These are phyloP conservation scores for Hipparchia semele DNA, from an alignment of 2,888 invertebrate species.

Conservation along the genomic window DNA sequence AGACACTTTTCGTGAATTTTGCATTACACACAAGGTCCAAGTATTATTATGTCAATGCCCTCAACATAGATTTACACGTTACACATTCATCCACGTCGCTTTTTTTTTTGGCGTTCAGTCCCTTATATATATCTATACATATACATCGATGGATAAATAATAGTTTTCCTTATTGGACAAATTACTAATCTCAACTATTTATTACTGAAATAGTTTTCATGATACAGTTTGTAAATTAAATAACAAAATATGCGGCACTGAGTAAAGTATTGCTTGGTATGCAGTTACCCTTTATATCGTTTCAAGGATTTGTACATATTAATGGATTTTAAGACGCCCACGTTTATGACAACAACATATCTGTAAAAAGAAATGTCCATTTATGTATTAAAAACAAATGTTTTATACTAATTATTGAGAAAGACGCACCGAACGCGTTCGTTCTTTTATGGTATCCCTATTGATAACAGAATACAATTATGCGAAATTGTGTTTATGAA, in stretches of 20 bases:
- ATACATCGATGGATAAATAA: background rate
- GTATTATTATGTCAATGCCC: too few species aligned
- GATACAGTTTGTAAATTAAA: background rate
- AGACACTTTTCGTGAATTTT: too few species aligned
- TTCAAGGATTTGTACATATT: constrained; percentile 21
- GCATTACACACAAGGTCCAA: too few species aligned
- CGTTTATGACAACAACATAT: background rate
- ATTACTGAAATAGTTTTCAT: background rate
- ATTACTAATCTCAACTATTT: background rate
- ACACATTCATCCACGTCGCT: too few species aligned
- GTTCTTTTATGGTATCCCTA: too few species aligned
- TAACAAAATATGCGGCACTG: background rate
- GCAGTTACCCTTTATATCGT: constrained; percentile 35
- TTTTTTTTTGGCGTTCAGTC: too few species aligned
- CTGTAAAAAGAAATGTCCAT: constrained; percentile 16
- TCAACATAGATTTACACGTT: too few species aligned
- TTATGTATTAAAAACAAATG: constrained; percentile 1
- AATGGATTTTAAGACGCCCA: constrained; percentile 3
- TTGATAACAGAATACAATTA: too few species aligned
- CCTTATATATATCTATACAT: too few species aligned
- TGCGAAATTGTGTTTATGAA: too few species aligned
- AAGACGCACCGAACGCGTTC: background rate
- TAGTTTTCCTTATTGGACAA: background rate
- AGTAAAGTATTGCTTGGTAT: constrained; percentile 22
- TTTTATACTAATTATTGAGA: background rate